Evolutionary conservation across 2,888 invertebrate genomes (phyloP), one percentile per base, ranked within the genome.

Genomic region (Machimus rusticus): DNA sequence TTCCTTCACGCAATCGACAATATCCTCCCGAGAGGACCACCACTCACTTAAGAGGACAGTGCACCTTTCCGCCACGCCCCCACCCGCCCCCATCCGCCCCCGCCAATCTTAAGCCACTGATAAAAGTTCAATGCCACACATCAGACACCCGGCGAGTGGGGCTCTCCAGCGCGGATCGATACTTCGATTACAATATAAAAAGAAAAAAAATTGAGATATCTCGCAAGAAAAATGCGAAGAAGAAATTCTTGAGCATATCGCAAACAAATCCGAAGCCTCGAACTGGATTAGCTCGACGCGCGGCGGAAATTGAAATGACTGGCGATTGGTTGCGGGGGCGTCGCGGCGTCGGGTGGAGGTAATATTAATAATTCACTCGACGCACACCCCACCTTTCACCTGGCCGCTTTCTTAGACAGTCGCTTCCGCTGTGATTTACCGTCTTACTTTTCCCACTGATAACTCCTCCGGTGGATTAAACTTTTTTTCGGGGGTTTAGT

Each of bases 111-210:
- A 19, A 23, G 57, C 46, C 46, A 39, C 19, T n/a, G 19, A 82
- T 82, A 82, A 82, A 82, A 82, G 82, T 82, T 82, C 82, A 82
- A 82, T 82, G 82, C 82, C 82, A 82, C 82, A 57, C 82, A 82
- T 82, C 82, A 82, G 82, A 82, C 82, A 57, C 34, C 82, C 57
- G 34, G 34, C 39, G 57, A 82, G 82, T 57, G 51, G 82, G n/a
- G 66, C 19, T 82, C n/a, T 57, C 28, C 23, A 82, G 37, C 34
- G 1, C 8, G 51, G 82, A 82, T 82, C 82, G 57, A 82, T 82
- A 82, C 82, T 9, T 82, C 82, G 39, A 66, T 82, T 82, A 57
- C 12, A 82, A 39, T 39, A 46, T 12, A 46, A 12, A 82, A 82
- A 16, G n/a, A 51, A 19, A 34, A 34, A n/a, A n/a, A n/a, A n/a